Percentiles rank a stretch among this genome's conserved stretches.
Conservation (phyloP, 2,113 vertebrate genomes). For the Paramisgurnus dabryanus region DNA sequence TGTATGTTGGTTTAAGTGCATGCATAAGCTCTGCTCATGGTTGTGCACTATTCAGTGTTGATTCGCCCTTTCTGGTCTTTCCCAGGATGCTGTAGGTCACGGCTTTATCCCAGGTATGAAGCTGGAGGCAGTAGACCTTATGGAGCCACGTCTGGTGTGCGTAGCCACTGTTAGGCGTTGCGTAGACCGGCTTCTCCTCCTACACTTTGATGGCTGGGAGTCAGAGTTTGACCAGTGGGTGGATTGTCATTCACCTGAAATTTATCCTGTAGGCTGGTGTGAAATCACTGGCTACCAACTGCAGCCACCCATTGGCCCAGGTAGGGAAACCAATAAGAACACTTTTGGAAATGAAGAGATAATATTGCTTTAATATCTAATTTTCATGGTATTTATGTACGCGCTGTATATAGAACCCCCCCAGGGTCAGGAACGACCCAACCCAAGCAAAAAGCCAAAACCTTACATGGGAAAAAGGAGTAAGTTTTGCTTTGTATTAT, state of each 20-base stretch:
- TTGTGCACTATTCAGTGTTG: background rate
- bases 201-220: constrained; percentile 98
- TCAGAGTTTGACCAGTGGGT: constrained; percentile 96
- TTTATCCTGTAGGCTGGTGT: constrained; percentile 96
- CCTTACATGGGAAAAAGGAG: constrained; percentile 81
- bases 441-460: constrained; percentile 76
- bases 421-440: constrained; percentile 68
- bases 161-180: constrained; percentile 89
- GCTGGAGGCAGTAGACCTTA: constrained; percentile 94
- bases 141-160: constrained; percentile 94
- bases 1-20: background rate
- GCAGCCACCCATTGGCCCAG: constrained; percentile 85
- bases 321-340: constrained; percentile 62
- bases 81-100: constrained; percentile 88
- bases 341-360: background rate
- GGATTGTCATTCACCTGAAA: constrained; percentile 92
- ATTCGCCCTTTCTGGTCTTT: background rate
- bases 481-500: constrained; percentile 66
- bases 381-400: background rate
- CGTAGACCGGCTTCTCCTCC: constrained; percentile 86
- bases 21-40: background rate
- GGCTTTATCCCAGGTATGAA: constrained; percentile 88
- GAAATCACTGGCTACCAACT: constrained; percentile 91
- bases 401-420: constrained; percentile 67
- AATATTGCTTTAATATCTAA: background rate